These are phyloP conservation scores for Leucoraja erinaceus DNA, from an alignment of 2,113 vertebrate species.

Conservation along the genomic window DNA sequence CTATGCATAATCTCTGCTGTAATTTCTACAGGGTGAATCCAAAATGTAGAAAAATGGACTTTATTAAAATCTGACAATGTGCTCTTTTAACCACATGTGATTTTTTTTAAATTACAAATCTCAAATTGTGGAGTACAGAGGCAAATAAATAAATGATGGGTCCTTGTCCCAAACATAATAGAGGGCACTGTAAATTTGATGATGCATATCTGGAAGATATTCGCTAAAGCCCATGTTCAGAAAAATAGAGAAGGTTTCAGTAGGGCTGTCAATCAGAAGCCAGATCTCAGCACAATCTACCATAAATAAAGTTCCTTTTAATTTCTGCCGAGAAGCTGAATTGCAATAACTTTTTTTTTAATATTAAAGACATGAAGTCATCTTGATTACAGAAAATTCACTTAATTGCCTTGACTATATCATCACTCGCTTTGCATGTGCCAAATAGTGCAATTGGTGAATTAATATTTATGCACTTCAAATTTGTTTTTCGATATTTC, in stretches of 20 bases:
- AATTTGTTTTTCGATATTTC: not conserved
- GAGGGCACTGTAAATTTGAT: no score
- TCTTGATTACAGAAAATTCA: not conserved
- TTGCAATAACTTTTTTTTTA: not conserved
- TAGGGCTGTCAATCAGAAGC: not conserved
- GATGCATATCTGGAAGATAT: not conserved
- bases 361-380: not conserved
- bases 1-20: no score
- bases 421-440: constrained; percentile 4
- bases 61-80: no score
- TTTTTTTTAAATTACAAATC: no score
- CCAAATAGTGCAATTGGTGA: not conserved
- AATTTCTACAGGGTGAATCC: no score
- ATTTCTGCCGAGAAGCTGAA: not conserved
- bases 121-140: no score
- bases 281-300: not conserved
- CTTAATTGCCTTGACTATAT: not conserved
- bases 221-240: not conserved
- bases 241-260: not conserved
- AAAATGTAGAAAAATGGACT: no score
- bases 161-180: no score
- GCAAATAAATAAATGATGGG: no score
- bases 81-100: no score
- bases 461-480: not conserved
- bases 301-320: not conserved